Base-by-base conservation (phyloP, 2,113 vertebrate genomes). In the Paramisgurnus dabryanus region DNA sequence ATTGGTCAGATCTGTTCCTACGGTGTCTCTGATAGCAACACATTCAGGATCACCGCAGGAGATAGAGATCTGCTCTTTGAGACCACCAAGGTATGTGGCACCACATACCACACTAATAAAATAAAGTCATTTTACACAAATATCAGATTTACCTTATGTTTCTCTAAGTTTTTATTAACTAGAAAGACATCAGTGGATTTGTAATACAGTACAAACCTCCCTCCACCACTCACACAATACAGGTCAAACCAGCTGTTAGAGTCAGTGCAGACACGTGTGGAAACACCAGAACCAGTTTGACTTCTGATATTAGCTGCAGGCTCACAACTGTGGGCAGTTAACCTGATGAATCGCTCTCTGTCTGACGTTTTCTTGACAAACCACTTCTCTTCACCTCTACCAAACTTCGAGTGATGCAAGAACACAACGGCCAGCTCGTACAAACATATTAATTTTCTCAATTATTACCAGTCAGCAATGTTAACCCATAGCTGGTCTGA, bases 1-100 rank as follows among this genome's bases (percentile, higher is more conserved):
- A 96, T 97, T 0, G 89, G 94, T 58, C 94, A 94, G 81, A 97
- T 98, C 90, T 94, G 95, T 84, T 95, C 95, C 76, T 98, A 96
- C 1, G 95, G 95, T 0, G 90, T 95, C 39, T 95, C 93, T 0
- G 95, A 95, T 79, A 93, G 94, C 87, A 93, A 95, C 91, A 97
- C 94, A 67, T 95, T 98, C 90, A 94, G 92, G 76, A 88, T 98
- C 87, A 95, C 94, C 0, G 91, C 95, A 18, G 95, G 93, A 10
- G 96, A 96, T 80, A 92, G 90, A 63, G 95, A 97, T 78, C 91
- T 97, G 82, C 90, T 97, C 70, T 94, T 97, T 11, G 94, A 97
- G 92, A 96, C 95, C 83, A 93, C 93, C 84, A 95, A 96, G 95
- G 96, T 97, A 85, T 81, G 82, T 2, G 11, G 11, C 13, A 39